Evolutionary conservation across 2,797 vertebrate genomes (phyloP), one percentile per base, ranked within the genome.

Genomic region (Rhynchotus rufescens): DNA sequence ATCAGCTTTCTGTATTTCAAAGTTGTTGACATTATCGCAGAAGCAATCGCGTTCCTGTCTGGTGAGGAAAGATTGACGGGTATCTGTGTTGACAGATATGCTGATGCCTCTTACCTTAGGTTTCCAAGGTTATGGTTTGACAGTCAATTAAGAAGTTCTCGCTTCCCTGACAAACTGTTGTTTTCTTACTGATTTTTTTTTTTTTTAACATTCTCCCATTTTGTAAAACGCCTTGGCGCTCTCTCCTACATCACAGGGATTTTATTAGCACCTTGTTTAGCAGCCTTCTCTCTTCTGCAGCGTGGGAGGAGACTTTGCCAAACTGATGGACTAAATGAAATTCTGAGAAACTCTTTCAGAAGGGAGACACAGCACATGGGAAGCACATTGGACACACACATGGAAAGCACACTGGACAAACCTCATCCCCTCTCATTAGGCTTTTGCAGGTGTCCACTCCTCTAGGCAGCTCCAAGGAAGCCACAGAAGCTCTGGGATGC

Each of bases 11-110:
- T 90, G 64, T 71, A 77, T 47, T 86, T 94, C 84, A 69, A 74
- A 47, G 80, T 34, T 78, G 54, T 85, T 96, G 93, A 94, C 78
- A 28, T 66, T 28, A 20, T 89, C 94, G 86, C 68, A 90, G 90
- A 73, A 40, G 36, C 89, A 96, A 96, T 95, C 92, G 84, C 49
- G 86, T 89, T 96, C 85, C 83, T 95, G 93, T 90, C 79, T 60
- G 64, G 38, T 86, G 67, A 73, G 76, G 34, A 62, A 76, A 78
- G 84, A 84, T 69, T 96, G 92, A 96, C 90, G 88, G 72, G 88
- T 87, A 71, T 83, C 90, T 74, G n/a, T 74, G 75, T 60, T 92
- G 95, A 91, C 90, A 93, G 59, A 90, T 73, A 57, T 71, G 80
- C 89, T 92, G 85, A 93, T 92, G 82, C 82, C 80, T 89, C 56